Evolutionary conservation across 1,140 invertebrate genomes (phyloP).

Genomic region (Lepidurus couesii): DNA sequence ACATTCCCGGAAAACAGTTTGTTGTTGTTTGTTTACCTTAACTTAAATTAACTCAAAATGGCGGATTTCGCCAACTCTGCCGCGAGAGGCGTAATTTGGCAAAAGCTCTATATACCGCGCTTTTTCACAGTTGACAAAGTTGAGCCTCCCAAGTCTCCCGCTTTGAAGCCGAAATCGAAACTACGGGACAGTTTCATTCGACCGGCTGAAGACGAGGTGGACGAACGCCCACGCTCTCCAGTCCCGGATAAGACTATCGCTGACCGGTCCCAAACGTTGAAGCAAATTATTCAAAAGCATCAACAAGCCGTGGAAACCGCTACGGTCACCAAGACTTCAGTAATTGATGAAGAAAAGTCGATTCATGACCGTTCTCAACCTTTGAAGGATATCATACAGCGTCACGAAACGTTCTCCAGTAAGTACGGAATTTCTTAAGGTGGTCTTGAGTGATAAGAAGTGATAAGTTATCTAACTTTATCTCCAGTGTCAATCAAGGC

Average conservation of each 20-base stretch:
- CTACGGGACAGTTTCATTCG: slow-evolving; percentile 41
- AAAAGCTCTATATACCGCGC: too few relatives aligned
- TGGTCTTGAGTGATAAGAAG: background rate
- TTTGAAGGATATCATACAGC: slow-evolving; percentile 25
- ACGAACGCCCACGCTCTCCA: background rate
- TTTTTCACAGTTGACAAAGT: background rate
- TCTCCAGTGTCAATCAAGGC: too few relatives aligned
- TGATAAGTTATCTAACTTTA: background rate
- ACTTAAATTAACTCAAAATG: too few relatives aligned
- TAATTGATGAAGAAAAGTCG: background rate
- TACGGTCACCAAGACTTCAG: background rate
- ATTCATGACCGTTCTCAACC: slow-evolving; percentile 29
- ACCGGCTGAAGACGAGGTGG: slow-evolving; percentile 1
- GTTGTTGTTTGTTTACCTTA: too few relatives aligned
- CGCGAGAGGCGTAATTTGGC: too few relatives aligned
- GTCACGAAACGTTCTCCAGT: slow-evolving; percentile 28
- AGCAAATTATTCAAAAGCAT: slow-evolving; percentile 42
- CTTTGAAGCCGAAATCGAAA: slow-evolving; percentile 42
- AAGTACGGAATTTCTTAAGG: background rate
- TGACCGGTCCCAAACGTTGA: slow-evolving; percentile 35
- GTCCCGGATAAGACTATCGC: slow-evolving; percentile 23
- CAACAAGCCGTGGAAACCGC: slow-evolving; percentile 26
- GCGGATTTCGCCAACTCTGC: too few relatives aligned
- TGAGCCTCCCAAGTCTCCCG: slow-evolving; percentile 33
- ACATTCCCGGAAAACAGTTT: too few relatives aligned